Conservation (phyloP, 1,140 invertebrate genomes). For the Tribolium castaneum region DNA sequence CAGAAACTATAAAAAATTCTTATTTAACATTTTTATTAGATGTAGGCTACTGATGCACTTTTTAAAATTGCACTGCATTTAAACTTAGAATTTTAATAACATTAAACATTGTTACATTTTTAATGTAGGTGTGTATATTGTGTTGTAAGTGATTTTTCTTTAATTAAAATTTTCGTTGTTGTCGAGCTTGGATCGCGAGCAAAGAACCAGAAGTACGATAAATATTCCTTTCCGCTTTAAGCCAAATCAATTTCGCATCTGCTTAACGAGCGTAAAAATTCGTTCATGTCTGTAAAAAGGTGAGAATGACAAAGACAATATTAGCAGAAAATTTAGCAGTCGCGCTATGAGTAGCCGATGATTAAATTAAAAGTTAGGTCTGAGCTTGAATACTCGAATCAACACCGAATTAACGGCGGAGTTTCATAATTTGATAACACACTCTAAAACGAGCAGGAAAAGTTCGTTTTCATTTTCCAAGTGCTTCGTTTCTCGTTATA, state of each 20-base stretch:
- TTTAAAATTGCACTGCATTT: too few relatives aligned
- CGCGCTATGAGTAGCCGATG: conserved; percentile 30
- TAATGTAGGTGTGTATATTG: too few relatives aligned
- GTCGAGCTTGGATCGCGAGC: too few relatives aligned
- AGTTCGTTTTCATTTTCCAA: conserved; percentile 49
- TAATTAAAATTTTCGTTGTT: too few relatives aligned
- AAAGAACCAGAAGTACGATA: too few relatives aligned
- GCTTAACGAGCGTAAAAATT: conserved; percentile 1
- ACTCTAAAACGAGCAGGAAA: conserved; percentile 37
- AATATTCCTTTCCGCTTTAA: background rate
- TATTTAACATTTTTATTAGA: too few relatives aligned
- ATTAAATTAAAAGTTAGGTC: conserved; percentile 56
- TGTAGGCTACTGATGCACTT: too few relatives aligned
- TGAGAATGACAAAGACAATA: conserved; percentile 45
- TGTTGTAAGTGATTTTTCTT: too few relatives aligned
- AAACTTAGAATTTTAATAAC: too few relatives aligned
- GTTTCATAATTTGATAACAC: conserved; percentile 55
- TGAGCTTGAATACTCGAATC: conserved; percentile 55
- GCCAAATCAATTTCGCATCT: background rate
- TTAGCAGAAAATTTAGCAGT: conserved; percentile 47
- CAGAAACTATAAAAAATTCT: too few relatives aligned
- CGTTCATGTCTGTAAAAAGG: conserved; percentile 7
- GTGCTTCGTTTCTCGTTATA: conserved; percentile 44
- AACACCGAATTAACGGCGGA: conserved; percentile 53
- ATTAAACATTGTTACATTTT: too few relatives aligned